Evolutionary conservation across 2,797 vertebrate species (phyloP).

Genomic region (Taenioides sp.): DNA sequence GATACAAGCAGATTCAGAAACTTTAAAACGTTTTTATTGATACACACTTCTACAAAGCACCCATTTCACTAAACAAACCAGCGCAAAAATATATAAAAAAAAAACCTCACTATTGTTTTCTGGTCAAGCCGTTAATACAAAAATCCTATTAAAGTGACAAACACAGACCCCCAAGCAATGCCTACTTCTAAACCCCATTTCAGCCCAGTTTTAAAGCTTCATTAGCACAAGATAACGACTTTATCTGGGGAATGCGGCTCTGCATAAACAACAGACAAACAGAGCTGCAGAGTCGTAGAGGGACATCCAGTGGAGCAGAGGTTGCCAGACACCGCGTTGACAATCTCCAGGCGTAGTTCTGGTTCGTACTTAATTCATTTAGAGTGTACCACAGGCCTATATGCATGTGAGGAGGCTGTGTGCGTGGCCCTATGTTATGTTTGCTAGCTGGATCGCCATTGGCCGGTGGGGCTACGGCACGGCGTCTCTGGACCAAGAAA

Average conservation of each 20-base stretch:
- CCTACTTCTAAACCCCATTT: background rate
- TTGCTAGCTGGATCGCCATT: conserved; percentile 41
- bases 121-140: background rate
- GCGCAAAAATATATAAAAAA: background rate
- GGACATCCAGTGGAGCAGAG: conserved; percentile 40
- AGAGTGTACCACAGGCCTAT: conserved; percentile 53
- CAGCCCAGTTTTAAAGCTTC: conserved; percentile 22
- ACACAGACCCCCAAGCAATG: conserved; percentile 9
- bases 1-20: background rate
- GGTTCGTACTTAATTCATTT: conserved; percentile 64
- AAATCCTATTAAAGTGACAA: conserved; percentile 6
- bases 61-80: background rate
- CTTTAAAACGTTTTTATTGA: background rate
- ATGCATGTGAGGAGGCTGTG: conserved; percentile 31
- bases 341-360: conserved; percentile 67
- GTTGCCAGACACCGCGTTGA: conserved; percentile 66
- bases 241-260: conserved; percentile 38
- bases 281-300: conserved; percentile 29
- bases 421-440: conserved; percentile 21
- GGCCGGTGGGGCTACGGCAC: conserved; percentile 41
- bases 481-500: conserved; percentile 56
- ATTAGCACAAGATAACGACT: conserved; percentile 24
- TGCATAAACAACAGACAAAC: conserved; percentile 46
- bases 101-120: background rate
- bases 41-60: background rate